A percentile compares a stretch with the other conserved stretches of the same genome.
These are phyloP conservation scores for Eulemur macaco DNA, from an alignment of 2,113 vertebrate genomes.

Conservation along the genomic window DNA sequence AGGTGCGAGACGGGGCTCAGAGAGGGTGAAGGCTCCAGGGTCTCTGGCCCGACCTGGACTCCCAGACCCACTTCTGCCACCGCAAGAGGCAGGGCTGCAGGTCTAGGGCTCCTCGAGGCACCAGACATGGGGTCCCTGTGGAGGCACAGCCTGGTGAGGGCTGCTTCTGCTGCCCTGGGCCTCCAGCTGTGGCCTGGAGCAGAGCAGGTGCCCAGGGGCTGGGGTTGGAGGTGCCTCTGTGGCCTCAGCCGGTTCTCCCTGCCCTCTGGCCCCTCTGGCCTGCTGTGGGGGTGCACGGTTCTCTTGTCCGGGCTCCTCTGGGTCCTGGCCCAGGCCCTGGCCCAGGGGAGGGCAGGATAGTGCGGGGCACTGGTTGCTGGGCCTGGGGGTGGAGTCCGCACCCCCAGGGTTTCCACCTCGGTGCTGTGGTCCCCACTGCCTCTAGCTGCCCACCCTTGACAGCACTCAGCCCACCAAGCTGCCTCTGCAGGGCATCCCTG, in stretches of 20 bases:
- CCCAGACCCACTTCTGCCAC: not conserved
- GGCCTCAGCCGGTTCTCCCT: not conserved
- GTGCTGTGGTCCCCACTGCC: not conserved
- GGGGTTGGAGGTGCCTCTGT: not conserved
- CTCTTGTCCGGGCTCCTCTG: not conserved
- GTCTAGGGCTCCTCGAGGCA: not conserved
- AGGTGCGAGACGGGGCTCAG: not conserved
- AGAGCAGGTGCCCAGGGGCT: fast-evolving
- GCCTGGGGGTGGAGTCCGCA: not conserved
- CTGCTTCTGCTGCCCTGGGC: too few relatives aligned
- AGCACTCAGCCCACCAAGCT: not conserved
- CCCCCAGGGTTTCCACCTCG: not conserved
- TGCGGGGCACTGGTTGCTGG: fast-evolving
- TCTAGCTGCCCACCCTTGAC: not conserved
- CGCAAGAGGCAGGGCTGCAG: too few relatives aligned
- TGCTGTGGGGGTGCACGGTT: too few relatives aligned
- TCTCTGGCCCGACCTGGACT: not conserved
- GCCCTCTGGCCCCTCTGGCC: fast-evolving
- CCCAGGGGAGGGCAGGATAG: not conserved
- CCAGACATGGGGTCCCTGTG: fast-evolving
- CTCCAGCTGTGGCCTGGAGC: not conserved
- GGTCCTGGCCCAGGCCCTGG: fast-evolving
- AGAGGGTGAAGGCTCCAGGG: not conserved
- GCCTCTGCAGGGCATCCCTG: not conserved
- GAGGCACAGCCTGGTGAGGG: not conserved